Evolutionary conservation across 2,113 vertebrate genomes (phyloP).

Genomic region (Malurus alboscapulatus): DNA sequence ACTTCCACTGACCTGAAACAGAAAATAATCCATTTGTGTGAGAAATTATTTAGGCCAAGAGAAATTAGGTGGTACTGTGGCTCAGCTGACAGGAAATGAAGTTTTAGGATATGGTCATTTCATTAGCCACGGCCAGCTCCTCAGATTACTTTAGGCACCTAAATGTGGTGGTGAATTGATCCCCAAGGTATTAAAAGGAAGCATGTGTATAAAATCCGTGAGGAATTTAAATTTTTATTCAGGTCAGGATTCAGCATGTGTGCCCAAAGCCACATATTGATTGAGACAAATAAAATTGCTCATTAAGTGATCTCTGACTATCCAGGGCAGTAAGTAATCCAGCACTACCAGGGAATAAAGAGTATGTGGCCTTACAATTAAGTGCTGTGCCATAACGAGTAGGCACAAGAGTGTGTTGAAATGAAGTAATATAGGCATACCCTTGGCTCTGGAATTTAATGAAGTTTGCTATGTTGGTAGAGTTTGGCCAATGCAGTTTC

Average conservation of each 20-base stretch:
- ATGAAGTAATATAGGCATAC: not conserved
- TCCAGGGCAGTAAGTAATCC: not conserved
- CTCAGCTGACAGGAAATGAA: not conserved
- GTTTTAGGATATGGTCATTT: not conserved
- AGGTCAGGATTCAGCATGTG: accelerated
- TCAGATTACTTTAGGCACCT: not conserved
- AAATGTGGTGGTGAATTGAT: not conserved
- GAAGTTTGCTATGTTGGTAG: not conserved
- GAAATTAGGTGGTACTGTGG: not conserved
- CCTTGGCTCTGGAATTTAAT: not conserved
- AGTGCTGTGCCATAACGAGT: not conserved
- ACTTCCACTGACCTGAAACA: not conserved
- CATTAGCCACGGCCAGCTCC: not conserved
- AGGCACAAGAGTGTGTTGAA: not conserved
- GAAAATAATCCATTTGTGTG: not conserved
- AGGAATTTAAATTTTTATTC: not conserved
- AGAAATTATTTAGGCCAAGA: not conserved
- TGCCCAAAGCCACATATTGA: not conserved
- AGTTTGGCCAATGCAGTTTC: not conserved
- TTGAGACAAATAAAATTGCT: not conserved
- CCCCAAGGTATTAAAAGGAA: not conserved
- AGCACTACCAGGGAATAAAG: not conserved
- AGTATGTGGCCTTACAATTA: not conserved
- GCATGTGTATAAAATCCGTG: not conserved
- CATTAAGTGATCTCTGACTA: not conserved